phyloP scores from a whole-genome alignment of 2,797 vertebrate species.

The Petrocephalus schoutedeni region DNA sequence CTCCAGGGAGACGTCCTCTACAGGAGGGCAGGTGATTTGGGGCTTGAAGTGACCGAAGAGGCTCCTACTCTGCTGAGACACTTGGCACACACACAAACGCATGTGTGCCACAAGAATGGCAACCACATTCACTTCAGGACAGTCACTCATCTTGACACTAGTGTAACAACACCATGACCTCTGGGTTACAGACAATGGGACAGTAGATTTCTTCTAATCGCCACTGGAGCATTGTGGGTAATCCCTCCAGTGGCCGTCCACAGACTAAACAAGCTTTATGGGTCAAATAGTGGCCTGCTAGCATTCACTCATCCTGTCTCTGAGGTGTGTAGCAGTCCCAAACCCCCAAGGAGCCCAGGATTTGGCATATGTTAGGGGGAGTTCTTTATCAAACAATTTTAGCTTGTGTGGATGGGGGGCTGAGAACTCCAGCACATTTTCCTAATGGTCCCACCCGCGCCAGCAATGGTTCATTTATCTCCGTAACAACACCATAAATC shows the following conservation, averaged over 20 bases:
- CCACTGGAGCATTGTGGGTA: not conserved
- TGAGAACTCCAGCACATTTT: not conserved
- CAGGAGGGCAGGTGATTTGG: not conserved
- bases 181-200: not conserved
- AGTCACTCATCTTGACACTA: not conserved
- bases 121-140: not conserved
- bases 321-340: not conserved
- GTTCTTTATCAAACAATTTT: not conserved
- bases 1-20: not conserved
- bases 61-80: not conserved
- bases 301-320: not conserved
- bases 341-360: not conserved
- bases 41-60: not conserved
- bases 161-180: not conserved
- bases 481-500: slow-evolving; percentile 13
- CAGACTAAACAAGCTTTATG: not conserved
- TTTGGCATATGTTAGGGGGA: not conserved
- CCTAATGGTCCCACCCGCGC: not conserved
- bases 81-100: not conserved
- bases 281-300: not conserved
- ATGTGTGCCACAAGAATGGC: not conserved
- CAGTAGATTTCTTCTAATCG: not conserved
- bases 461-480: not conserved
- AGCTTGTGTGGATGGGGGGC: not conserved
- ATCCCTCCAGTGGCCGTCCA: not conserved